These are phyloP conservation scores for Chanos chanos DNA, from an alignment of 2,797 vertebrate genomes.

Conservation along the genomic window DNA sequence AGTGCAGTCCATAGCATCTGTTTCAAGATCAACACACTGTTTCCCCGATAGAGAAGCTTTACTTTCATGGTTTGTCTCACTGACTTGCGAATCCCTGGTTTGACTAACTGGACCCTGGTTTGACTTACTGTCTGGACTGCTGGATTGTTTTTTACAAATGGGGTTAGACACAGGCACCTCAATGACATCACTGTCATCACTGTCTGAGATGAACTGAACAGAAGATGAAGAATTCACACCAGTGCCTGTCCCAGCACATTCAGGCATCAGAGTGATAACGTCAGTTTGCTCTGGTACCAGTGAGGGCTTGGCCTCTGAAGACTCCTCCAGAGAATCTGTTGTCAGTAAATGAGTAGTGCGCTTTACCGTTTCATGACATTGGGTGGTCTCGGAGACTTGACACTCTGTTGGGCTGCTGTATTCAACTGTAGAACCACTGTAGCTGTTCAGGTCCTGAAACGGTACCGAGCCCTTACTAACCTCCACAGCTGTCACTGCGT, in stretches of 20 bases:
- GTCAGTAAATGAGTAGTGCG: too few species aligned
- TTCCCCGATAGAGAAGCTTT: neutral
- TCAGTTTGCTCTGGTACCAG: conserved; percentile 54
- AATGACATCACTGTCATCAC: conserved; percentile 66
- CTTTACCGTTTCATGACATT: too few species aligned
- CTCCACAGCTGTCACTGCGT: conserved; percentile 62
- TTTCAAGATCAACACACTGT: neutral
- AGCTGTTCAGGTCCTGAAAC: conserved; percentile 17
- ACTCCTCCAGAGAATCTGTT: neutral
- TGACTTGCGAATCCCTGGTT: neutral
- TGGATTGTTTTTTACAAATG: conserved; percentile 8
- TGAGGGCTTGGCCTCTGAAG: conserved; percentile 33
- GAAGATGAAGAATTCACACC: conserved; percentile 39
- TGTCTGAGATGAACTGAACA: conserved; percentile 52
- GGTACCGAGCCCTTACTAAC: conserved; percentile 56
- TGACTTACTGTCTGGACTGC: neutral
- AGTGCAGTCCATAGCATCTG: neutral
- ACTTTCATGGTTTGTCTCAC: neutral
- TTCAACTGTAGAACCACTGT: too few species aligned
- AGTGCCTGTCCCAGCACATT: conserved; percentile 39
- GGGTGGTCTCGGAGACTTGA: too few species aligned
- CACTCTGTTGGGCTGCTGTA: too few species aligned
- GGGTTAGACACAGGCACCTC: conserved; percentile 55
- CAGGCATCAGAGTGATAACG: conserved; percentile 54
- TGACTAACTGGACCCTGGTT: neutral